Conservation (phyloP, 2,797 vertebrate species). For the Tolypeutes matacus region DNA sequence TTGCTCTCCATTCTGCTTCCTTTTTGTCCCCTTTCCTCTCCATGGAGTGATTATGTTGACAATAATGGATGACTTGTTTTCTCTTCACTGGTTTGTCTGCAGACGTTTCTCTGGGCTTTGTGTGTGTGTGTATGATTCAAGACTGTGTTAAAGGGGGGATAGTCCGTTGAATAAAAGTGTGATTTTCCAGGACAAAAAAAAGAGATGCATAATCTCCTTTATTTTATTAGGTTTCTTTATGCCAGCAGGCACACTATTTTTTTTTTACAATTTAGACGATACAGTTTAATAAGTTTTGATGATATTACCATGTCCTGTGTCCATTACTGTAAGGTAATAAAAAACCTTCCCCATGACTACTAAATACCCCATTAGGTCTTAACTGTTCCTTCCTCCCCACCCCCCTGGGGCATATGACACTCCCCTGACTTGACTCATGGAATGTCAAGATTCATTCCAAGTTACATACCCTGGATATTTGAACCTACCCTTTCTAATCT, state of each 20-base stretch:
- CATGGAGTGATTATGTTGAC: constrained; percentile 84
- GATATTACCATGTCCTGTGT: too few relatives aligned
- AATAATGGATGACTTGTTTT: constrained; percentile 74
- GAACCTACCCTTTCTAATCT: too few relatives aligned
- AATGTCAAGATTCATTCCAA: too few relatives aligned
- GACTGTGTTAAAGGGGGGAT: constrained; percentile 74
- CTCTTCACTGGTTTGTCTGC: constrained; percentile 83
- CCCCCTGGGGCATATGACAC: too few relatives aligned
- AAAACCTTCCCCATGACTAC: too few relatives aligned
- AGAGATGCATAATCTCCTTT: not conserved
- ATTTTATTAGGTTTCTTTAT: constrained; percentile 9
- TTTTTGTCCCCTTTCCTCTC: not conserved
- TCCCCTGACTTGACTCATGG: too few relatives aligned
- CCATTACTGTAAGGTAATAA: too few relatives aligned
- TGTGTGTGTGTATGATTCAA: constrained; percentile 79
- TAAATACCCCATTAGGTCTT: too few relatives aligned
- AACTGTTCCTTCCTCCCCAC: too few relatives aligned
- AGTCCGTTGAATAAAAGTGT: constrained; percentile 85
- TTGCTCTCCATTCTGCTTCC: constrained; percentile 68
- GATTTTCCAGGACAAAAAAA: constrained; percentile 68
- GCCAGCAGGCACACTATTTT: not conserved
- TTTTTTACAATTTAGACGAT: too few relatives aligned
- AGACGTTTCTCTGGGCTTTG: constrained; percentile 82
- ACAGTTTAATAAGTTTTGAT: too few relatives aligned
- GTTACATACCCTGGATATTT: too few relatives aligned